Percentiles rank a stretch among this genome's conserved stretches.
Conservation (phyloP, 92 coral and sea anemone genomes). For the Epizoanthus fatuus region DNA sequence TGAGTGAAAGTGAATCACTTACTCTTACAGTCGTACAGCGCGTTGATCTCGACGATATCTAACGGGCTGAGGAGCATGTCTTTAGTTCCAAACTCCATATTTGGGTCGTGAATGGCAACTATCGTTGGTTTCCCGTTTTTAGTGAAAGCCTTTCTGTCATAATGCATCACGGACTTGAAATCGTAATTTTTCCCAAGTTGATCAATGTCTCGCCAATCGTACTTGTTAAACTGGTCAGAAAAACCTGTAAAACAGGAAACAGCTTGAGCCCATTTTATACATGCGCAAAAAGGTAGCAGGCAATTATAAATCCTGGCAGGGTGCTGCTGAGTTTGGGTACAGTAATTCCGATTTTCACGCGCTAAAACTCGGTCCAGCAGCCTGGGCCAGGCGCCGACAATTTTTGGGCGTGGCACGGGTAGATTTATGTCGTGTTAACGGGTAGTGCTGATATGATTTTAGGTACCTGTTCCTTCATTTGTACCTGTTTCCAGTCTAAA, state of each 20-base stretch:
- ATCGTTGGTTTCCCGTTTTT: slow-evolving; percentile 80
- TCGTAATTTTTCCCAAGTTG: slow-evolving; percentile 76
- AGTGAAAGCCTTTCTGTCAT: slow-evolving; percentile 72
- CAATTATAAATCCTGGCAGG: too few species aligned
- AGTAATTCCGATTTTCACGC: too few species aligned
- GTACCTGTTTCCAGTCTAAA: too few species aligned
- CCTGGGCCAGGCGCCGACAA: too few species aligned
- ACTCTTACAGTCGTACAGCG: slow-evolving; percentile 85
- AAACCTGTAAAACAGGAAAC: slow-evolving; percentile 42
- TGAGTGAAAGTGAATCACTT: slow-evolving; percentile 23
- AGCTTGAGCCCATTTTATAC: background rate
- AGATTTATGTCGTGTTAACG: too few species aligned
- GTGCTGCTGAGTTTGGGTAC: too few species aligned
- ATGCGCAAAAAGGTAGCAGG: too few species aligned
- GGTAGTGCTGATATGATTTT: too few species aligned
- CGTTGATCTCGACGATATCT: slow-evolving; percentile 88
- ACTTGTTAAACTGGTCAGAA: slow-evolving; percentile 76
- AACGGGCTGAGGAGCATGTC: slow-evolving; percentile 54
- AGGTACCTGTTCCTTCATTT: too few species aligned
- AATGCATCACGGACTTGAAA: slow-evolving; percentile 84
- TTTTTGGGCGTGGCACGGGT: too few species aligned
- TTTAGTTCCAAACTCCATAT: slow-evolving; percentile 51
- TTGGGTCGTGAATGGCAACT: slow-evolving; percentile 59
- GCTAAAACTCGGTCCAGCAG: too few species aligned
- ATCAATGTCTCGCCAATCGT: slow-evolving; percentile 68